Conservation (phyloP, 2,113 vertebrate genomes). For the Puntigrus tetrazona region DNA sequence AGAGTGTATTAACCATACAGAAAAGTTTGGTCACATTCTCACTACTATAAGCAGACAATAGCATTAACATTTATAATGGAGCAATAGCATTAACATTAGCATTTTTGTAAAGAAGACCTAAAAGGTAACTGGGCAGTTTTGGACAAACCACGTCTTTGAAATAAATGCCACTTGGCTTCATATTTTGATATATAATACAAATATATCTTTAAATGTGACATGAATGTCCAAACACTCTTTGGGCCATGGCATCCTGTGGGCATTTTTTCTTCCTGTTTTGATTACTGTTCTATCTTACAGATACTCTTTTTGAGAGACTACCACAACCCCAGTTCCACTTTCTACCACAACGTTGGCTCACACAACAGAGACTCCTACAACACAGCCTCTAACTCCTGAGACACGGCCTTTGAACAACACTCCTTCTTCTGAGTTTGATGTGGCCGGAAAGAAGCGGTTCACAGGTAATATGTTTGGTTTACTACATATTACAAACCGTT, state of each 20-base stretch:
- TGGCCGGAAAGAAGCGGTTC: constrained; percentile 89
- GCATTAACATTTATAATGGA: no score
- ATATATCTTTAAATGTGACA: background rate
- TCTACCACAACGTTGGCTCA: constrained; percentile 58
- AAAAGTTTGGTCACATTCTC: constrained; percentile 10
- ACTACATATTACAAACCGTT: background rate
- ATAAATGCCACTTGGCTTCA: background rate
- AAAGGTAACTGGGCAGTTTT: background rate
- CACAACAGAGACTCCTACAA: constrained; percentile 62
- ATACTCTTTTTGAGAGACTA: constrained; percentile 75
- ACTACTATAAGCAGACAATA: no score
- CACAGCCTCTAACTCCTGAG: constrained; percentile 60
- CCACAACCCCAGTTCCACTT: constrained; percentile 65
- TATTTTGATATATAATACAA: background rate
- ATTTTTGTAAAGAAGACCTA: no score
- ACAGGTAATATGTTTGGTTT: constrained; percentile 76
- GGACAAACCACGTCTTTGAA: background rate
- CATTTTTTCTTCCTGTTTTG: constrained; percentile 28
- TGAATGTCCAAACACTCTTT: constrained; percentile 3
- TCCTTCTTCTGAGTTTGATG: constrained; percentile 84
- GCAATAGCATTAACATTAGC: constrained; percentile 4
- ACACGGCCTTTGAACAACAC: constrained; percentile 71
- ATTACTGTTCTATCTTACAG: constrained; percentile 61
- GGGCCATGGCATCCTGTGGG: background rate
- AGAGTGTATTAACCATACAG: background rate